Conservation (phyloP, 2,113 vertebrate genomes). For the Mastomys natalensis region DNA sequence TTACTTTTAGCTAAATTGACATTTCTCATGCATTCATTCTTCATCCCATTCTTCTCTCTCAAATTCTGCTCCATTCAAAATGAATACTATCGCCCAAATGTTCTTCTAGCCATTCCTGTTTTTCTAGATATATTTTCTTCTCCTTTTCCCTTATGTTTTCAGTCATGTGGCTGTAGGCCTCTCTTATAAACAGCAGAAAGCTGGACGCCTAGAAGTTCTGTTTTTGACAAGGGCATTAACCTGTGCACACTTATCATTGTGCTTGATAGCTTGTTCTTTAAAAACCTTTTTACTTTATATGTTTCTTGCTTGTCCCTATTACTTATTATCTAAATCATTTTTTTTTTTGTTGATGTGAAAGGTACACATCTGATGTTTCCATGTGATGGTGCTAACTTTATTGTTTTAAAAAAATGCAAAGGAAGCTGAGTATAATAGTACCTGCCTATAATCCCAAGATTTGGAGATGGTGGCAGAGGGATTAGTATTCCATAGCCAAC, state of each 20-base stretch:
- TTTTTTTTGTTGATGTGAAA: slow-evolving; percentile 31
- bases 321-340: background rate
- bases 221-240: background rate
- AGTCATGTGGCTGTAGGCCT: background rate
- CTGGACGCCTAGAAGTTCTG: background rate
- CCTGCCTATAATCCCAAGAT: background rate
- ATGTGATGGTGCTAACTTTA: slow-evolving; percentile 42
- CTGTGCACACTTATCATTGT: background rate
- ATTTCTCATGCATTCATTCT: background rate
- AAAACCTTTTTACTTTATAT: background rate
- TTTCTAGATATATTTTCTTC: background rate
- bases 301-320: background rate
- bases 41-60: background rate
- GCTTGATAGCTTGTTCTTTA: background rate
- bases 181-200: background rate
- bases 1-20: background rate
- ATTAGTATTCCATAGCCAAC: background rate
- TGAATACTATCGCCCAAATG: background rate
- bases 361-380: background rate
- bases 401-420: slow-evolving; percentile 38
- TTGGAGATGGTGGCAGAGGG: background rate
- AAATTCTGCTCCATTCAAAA: slow-evolving; percentile 5
- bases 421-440: background rate
- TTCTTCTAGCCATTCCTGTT: slow-evolving; percentile 1
- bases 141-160: slow-evolving; percentile 1